These are phyloP conservation scores for Oreochromis aureus DNA, from an alignment of 2,113 vertebrate species.

Conservation along the genomic window DNA sequence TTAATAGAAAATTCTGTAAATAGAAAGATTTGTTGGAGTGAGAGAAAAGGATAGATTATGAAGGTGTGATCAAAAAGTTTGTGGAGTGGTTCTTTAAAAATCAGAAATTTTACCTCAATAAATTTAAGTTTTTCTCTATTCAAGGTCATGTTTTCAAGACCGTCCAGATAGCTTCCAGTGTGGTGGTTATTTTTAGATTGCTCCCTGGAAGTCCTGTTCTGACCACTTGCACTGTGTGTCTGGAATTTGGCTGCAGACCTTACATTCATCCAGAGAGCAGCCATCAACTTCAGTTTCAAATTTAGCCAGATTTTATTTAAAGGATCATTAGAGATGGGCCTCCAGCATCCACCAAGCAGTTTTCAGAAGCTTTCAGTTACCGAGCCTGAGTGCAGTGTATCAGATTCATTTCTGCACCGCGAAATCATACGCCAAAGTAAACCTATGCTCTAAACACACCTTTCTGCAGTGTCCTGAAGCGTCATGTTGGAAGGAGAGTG, in stretches of 20 bases:
- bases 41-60: not conserved
- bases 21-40: not conserved
- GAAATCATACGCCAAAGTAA: not conserved
- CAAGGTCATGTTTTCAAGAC: not conserved
- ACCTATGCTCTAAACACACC: not conserved
- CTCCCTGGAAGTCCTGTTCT: not conserved
- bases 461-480: not conserved
- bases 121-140: not conserved
- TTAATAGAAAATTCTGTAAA: not conserved
- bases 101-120: not conserved
- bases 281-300: not conserved
- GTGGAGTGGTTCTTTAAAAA: not conserved
- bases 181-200: not conserved
- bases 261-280: not conserved
- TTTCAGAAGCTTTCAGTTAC: not conserved
- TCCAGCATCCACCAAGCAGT: not conserved
- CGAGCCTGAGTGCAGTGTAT: not conserved
- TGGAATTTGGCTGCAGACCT: not conserved
- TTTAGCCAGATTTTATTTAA: not conserved
- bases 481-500: not conserved
- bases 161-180: not conserved
- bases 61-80: not conserved
- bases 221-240: not conserved
- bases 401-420: not conserved
- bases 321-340: not conserved